phyloP scores from a whole-genome alignment of 2,113 vertebrate genomes.

The Alethe diademata region DNA sequence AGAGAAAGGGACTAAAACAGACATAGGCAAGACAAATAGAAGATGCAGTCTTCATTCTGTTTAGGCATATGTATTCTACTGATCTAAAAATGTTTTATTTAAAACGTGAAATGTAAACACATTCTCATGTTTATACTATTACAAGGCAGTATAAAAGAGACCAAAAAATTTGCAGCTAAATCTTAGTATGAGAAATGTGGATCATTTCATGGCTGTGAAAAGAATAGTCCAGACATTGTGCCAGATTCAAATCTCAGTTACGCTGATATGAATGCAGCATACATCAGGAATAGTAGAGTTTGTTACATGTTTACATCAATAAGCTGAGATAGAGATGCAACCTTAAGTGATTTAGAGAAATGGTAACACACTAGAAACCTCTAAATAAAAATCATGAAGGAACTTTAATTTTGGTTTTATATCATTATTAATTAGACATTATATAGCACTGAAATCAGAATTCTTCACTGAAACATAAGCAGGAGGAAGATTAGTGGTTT shows the following conservation, averaged over 20 bases:
- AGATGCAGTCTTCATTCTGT: constrained; percentile 50
- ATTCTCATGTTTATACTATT: constrained; percentile 65
- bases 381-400: not conserved
- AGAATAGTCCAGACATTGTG: constrained; percentile 27
- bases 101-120: constrained; percentile 63
- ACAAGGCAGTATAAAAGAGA: constrained; percentile 44
- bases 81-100: constrained; percentile 63
- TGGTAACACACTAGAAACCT: not conserved
- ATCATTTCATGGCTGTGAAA: constrained; percentile 46
- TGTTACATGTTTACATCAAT: not conserved
- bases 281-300: not conserved
- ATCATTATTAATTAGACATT: not conserved
- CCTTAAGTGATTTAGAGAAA: not conserved
- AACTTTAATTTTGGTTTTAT: not conserved
- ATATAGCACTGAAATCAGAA: not conserved
- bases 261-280: not conserved
- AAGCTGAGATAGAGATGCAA: not conserved
- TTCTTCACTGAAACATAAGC: not conserved
- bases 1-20: constrained; percentile 25
- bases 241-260: constrained; percentile 34
- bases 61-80: constrained; percentile 57
- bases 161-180: constrained; percentile 31
- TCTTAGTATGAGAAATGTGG: constrained; percentile 19
- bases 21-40: constrained; percentile 46
- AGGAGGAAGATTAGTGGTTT: not conserved